A percentile compares a stretch with the other conserved stretches of the same genome.
Evolutionary conservation across 2,888 invertebrate species (phyloP).

Genomic region (Tenodera sinensis): DNA sequence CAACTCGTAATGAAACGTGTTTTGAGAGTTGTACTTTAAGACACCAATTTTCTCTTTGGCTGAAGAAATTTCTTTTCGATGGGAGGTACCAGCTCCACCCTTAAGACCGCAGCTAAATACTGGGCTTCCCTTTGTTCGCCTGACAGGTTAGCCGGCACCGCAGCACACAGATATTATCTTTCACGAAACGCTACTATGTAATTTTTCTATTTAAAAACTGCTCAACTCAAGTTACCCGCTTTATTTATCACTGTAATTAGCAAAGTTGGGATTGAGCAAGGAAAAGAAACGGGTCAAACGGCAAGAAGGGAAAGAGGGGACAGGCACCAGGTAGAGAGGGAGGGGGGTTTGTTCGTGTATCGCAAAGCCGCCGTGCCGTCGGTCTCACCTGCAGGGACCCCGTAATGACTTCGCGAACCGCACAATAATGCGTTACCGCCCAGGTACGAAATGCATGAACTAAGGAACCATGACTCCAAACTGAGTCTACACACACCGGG

Average conservation of each 20-base stretch:
- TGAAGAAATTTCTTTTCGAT: background rate
- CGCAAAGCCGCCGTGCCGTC: background rate
- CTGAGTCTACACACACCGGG: too few species aligned
- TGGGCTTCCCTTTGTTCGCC: background rate
- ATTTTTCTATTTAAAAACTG: slow-evolving; percentile 14
- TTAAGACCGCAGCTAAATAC: background rate
- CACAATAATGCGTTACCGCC: background rate
- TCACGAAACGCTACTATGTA: slow-evolving; percentile 2
- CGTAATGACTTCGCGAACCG: background rate
- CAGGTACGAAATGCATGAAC: too few species aligned
- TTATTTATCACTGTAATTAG: slow-evolving; percentile 17
- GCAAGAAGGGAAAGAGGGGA: background rate
- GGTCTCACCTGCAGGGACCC: background rate
- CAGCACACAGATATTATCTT: background rate
- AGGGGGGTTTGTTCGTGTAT: background rate
- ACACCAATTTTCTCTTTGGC: background rate
- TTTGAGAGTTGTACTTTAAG: background rate
- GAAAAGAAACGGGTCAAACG: background rate
- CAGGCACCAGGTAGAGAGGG: too few species aligned
- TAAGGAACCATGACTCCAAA: too few species aligned
- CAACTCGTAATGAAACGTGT: background rate
- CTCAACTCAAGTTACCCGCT: background rate
- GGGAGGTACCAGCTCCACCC: background rate
- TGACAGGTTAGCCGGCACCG: background rate
- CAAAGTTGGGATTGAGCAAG: background rate